Conservation (phyloP, 2,797 vertebrate genomes). For the Cynopterus sphinx region DNA sequence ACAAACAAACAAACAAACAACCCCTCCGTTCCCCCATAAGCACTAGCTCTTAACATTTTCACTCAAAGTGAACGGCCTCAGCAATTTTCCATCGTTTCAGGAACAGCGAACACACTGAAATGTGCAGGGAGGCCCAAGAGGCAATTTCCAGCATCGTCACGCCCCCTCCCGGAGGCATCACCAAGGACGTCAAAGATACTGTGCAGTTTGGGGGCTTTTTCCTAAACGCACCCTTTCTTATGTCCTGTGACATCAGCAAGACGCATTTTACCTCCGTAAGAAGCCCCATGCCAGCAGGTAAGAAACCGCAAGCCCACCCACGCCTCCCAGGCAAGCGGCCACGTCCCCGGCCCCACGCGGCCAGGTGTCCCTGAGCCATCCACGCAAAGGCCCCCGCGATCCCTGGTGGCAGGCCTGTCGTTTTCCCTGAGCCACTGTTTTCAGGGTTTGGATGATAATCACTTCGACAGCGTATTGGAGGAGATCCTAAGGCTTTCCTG, state of each 20-base stretch:
- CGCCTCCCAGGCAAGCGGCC: not conserved
- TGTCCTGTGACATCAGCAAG: not conserved
- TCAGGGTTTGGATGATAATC: not conserved
- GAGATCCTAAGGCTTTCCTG: not conserved
- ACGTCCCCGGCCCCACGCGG: accelerated
- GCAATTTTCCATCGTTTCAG: slow-evolving; percentile 10
- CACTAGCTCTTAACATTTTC: slow-evolving; percentile 23
- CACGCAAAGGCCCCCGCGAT: accelerated
- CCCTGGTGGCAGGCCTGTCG: not conserved
- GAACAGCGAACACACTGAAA: not conserved
- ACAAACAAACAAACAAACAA: not conserved
- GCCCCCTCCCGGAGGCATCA: not conserved
- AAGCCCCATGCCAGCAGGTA: not conserved
- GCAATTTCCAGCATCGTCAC: too few relatives aligned
- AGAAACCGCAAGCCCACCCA: not conserved
- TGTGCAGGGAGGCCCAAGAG: accelerated
- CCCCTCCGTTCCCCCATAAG: not conserved
- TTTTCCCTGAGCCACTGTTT: not conserved
- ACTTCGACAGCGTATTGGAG: not conserved
- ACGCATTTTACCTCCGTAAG: not conserved
- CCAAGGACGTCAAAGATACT: not conserved
- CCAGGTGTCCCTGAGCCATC: accelerated
- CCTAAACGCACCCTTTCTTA: not conserved
- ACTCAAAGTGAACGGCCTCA: not conserved
- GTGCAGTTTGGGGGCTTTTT: accelerated